Evolutionary conservation across 2,797 vertebrate genomes (phyloP), one percentile per base, ranked within the genome.

Genomic region (Sebastolobus alascanus): DNA sequence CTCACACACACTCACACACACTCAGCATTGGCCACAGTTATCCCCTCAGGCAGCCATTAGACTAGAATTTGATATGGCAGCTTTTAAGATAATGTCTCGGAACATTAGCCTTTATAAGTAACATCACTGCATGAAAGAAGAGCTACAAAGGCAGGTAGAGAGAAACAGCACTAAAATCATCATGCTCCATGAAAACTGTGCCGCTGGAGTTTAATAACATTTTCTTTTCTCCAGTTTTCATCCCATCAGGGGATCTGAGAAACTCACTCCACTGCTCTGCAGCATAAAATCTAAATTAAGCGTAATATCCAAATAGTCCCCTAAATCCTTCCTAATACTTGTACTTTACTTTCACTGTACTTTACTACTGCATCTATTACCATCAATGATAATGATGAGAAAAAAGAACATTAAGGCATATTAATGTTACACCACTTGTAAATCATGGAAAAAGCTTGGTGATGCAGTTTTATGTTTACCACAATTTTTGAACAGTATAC

Each of bases 41-140:
- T 69, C 50, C 84, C 77, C 43, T 75, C 75, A 84, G 85, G 91
- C 88, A 56, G 60, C 90, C 84, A 88, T 76, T 54, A 73, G 79
- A 91, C 85, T 86, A 86, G 63, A 84, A 94, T 91, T 82, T 90
- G 80, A 90, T 90, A 84, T 75, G 81, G 80, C 73, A 91, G 74
- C 77, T 88, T 75, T 84, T 77, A 86, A 90, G 89, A 91, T 89
- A 88, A 88, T 90, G 91, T 91, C 86, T 89, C 83, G 90, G 87
- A 94, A 91, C 90, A 92, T 94, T 94, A 93, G 86, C 84, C 84
- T 94, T 93, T 90, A 93, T 92, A 93, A 89, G 89, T 84, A 92
- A 89, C 83, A 84, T 80, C 67, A 69, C 38, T 82, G 80, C 65
- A 79, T 86, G 79, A 87, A 85, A 80, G 88, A 82, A 74, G 43